Percentiles rank a stretch among this genome's conserved stretches.
phyloP scores from a whole-genome alignment of 2,888 invertebrate genomes.

The Portevinia maculata region DNA sequence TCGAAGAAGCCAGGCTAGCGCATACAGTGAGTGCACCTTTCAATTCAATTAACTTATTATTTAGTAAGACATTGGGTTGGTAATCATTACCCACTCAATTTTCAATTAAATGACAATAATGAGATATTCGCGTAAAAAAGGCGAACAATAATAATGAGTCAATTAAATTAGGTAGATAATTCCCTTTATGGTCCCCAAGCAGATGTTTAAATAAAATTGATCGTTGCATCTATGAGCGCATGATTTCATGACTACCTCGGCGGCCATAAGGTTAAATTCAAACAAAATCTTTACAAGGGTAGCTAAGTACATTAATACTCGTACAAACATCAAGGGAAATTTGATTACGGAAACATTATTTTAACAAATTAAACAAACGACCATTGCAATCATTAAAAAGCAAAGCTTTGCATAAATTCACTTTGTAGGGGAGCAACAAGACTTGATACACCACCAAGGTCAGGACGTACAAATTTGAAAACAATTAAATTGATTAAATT shows the following conservation, averaged over 20 bases:
- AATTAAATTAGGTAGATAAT: background rate
- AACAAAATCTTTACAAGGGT: slow-evolving; percentile 1
- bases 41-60: background rate
- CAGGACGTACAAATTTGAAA: slow-evolving; percentile 12
- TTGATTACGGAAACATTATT: slow-evolving; percentile 2
- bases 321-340: background rate
- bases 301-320: background rate
- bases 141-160: slow-evolving; percentile 1
- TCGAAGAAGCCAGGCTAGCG: slow-evolving; percentile 96
- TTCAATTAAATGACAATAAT: too few species aligned
- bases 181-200: background rate
- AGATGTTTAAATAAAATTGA: background rate
- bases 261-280: background rate
- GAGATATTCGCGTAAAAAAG: background rate
- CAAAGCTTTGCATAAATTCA: slow-evolving; percentile 16
- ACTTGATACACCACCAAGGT: slow-evolving; percentile 36
- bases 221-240: background rate
- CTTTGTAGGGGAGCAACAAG: slow-evolving; percentile 1
- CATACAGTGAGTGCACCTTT: slow-evolving; percentile 88
- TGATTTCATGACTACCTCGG: too few species aligned
- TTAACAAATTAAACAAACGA: slow-evolving; percentile 16
- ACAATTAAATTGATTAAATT: slow-evolving; percentile 26
- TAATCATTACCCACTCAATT: background rate
- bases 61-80: background rate
- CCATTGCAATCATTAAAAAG: slow-evolving; percentile 27